Conservation (phyloP, 2,113 vertebrate species). For the Synchiropus splendidus region DNA sequence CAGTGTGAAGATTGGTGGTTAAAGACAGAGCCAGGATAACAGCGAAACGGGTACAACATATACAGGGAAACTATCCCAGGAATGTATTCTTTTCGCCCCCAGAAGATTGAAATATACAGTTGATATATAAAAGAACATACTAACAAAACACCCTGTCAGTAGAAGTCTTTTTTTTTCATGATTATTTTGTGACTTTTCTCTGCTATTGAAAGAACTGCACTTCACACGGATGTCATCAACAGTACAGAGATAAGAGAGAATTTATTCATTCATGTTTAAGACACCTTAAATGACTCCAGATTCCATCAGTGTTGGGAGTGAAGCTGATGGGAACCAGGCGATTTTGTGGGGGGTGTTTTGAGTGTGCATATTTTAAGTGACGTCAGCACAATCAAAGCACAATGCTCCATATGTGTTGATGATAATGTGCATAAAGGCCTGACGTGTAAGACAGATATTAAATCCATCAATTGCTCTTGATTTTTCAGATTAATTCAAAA, state of each 20-base stretch:
- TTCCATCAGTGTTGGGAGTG: constrained; percentile 5
- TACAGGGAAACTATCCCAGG: constrained; percentile 61
- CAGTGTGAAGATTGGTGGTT: constrained; percentile 62
- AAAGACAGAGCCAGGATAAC: constrained; percentile 65
- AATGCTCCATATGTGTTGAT: constrained; percentile 9
- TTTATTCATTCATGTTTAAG: constrained; percentile 24
- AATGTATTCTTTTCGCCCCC: constrained; percentile 37
- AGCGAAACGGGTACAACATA: constrained; percentile 75
- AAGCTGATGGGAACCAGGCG: too few relatives aligned
- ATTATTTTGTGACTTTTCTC: constrained; percentile 41
- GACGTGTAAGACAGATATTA: constrained; percentile 29
- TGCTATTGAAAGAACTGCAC: constrained; percentile 58
- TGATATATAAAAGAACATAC: constrained; percentile 73
- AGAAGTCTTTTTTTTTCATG: constrained; percentile 42
- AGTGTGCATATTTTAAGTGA: constrained; percentile 28
- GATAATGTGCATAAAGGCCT: constrained; percentile 30
- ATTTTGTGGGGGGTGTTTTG: too few relatives aligned
- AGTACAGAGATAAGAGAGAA: constrained; percentile 45
- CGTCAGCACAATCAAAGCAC: constrained; percentile 12
- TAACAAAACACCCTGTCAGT: constrained; percentile 71
- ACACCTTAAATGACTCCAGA: constrained; percentile 24
- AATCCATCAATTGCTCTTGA: constrained; percentile 10
- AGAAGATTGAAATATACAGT: constrained; percentile 60
- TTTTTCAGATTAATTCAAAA: constrained; percentile 43
- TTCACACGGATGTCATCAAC: constrained; percentile 53